phyloP scores from a whole-genome alignment of 2,113 vertebrate species.

The Ranitomeya imitator region DNA sequence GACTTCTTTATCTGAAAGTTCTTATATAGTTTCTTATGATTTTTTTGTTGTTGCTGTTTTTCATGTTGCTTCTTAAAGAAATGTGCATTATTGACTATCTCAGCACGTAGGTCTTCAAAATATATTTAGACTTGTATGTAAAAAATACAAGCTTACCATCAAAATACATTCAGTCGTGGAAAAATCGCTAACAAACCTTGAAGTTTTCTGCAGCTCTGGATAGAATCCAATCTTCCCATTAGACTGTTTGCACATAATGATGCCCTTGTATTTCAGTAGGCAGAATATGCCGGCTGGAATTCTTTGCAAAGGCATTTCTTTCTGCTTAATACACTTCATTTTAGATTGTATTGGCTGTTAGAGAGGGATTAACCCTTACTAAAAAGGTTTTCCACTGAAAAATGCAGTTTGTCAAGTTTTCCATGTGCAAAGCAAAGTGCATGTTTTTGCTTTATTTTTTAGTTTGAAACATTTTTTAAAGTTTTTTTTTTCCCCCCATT shows the following conservation, averaged over 20 bases:
- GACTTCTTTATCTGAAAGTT: not conserved
- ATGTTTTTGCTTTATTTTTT: too few species aligned
- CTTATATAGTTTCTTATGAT: not conserved
- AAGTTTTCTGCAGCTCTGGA: conserved; percentile 62
- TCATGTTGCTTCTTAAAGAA: not conserved
- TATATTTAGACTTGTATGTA: not conserved
- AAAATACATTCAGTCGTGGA: conserved; percentile 60
- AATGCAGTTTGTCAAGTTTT: too few species aligned
- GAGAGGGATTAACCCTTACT: conserved; percentile 36
- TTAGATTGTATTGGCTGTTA: conserved; percentile 54
- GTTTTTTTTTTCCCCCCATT: too few species aligned
- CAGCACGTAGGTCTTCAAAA: not conserved
- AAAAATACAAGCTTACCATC: conserved; percentile 6
- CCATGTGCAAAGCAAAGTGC: too few species aligned
- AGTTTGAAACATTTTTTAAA: too few species aligned
- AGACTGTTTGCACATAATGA: conserved; percentile 62
- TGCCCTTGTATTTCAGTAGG: conserved; percentile 62
- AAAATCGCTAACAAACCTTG: conserved; percentile 62
- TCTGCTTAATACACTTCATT: conserved; percentile 48
- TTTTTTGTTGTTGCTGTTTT: not conserved
- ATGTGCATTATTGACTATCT: not conserved
- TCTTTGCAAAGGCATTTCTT: conserved; percentile 66
- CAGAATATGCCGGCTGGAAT: conserved; percentile 61
- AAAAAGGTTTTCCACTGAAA: not conserved
- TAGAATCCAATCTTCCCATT: conserved; percentile 58